phyloP scores from a whole-genome alignment of 1,140 invertebrate genomes.

The Drosophila sp. region DNA sequence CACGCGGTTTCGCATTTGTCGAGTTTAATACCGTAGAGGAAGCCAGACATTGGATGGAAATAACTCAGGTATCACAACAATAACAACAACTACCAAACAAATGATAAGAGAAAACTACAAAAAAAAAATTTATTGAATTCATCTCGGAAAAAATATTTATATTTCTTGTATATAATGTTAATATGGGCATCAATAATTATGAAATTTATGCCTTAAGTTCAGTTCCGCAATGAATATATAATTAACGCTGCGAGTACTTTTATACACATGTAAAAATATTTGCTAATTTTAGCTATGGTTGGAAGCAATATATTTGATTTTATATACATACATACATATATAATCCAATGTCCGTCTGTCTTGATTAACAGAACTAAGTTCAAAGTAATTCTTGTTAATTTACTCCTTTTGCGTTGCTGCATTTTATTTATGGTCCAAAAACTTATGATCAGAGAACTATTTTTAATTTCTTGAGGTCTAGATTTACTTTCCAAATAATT shows the following conservation, averaged over 20 bases:
- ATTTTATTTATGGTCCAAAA: no score
- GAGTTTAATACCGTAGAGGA: constrained; percentile 96
- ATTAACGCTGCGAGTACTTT: neutral
- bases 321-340: no score
- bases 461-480: no score
- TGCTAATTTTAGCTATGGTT: no score
- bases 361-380: neutral
- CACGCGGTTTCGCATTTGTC: constrained; percentile 97
- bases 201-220: constrained; percentile 7
- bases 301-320: no score
- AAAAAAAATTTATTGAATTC: neutral
- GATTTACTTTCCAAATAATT: no score
- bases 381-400: no score
- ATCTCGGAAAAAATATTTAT: neutral
- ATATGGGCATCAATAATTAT: neutral
- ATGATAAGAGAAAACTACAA: neutral
- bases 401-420: no score
- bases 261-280: neutral
- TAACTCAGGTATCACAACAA: constrained; percentile 91
- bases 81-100: constrained; percentile 8
- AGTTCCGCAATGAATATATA: constrained; percentile 5
- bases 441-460: no score
- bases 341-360: neutral
- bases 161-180: neutral
- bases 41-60: constrained; percentile 96